phyloP scores from a whole-genome alignment of 2,113 vertebrate genomes.

The Neogobius melanostomus region DNA sequence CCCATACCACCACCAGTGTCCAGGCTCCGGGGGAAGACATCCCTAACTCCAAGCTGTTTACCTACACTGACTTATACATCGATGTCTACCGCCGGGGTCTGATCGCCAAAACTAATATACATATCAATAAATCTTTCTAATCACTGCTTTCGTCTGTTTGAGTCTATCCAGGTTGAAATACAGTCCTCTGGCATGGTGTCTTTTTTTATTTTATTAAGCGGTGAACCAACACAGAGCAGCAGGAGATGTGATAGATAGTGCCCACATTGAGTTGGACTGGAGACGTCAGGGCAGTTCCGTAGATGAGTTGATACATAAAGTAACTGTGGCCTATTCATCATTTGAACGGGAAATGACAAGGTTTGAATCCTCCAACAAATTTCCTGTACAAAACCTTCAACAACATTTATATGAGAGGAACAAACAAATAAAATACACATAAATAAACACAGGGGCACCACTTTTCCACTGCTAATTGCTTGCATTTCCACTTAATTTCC shows the following conservation, averaged over 20 bases:
- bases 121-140: too few species aligned
- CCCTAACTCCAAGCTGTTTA: too few species aligned
- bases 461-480: conserved; percentile 44
- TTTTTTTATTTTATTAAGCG: background rate
- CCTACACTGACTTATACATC: too few species aligned
- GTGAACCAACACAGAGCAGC: background rate
- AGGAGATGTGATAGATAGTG: background rate
- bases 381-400: conserved; percentile 10
- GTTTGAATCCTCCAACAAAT: conserved; percentile 16
- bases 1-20: too few species aligned
- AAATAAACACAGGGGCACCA: background rate
- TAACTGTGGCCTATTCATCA: conserved; percentile 26
- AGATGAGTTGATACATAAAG: conserved; percentile 11
- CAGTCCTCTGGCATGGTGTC: background rate
- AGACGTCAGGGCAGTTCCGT: background rate
- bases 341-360: conserved; percentile 9
- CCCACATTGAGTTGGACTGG: conserved; percentile 1
- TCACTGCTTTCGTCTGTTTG: too few species aligned
- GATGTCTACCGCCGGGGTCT: too few species aligned
- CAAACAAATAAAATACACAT: too few species aligned
- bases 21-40: too few species aligned
- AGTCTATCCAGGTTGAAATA: too few species aligned
- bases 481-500: conserved; percentile 31
- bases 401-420: conserved; percentile 35
- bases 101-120: too few species aligned